Conservation (phyloP, 2,888 invertebrate genomes). For the Acleris emargana region DNA sequence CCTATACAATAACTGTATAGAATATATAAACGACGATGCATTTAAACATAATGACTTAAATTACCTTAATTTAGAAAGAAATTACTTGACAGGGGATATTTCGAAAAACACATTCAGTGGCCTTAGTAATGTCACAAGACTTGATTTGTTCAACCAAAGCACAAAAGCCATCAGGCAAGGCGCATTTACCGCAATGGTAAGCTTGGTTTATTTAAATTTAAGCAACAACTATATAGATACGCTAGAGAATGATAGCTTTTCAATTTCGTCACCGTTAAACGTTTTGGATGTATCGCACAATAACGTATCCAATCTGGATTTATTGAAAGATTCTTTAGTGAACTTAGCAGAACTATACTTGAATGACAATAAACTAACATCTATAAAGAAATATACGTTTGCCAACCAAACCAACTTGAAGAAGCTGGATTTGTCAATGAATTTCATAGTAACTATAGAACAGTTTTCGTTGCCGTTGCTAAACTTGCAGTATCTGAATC, state of each 20-base stretch:
- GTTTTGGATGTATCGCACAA: conserved; percentile 66
- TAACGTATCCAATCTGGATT: conserved; percentile 52
- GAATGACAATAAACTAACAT: conserved; percentile 56
- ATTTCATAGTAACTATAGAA: conserved; percentile 58
- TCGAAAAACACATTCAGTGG: conserved; percentile 58
- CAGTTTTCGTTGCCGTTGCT: conserved; percentile 58
- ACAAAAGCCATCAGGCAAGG: conserved; percentile 51
- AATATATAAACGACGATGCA: conserved; percentile 54
- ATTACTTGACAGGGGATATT: conserved; percentile 58
- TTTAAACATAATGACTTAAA: conserved; percentile 56
- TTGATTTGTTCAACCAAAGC: conserved; percentile 60
- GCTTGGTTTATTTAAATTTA: conserved; percentile 57
- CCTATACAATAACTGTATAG: conserved; percentile 59
- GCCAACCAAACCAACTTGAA: conserved; percentile 52
- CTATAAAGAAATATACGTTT: conserved; percentile 52
- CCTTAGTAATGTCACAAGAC: conserved; percentile 48
- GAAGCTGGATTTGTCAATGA: conserved; percentile 63
- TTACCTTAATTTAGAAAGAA: conserved; percentile 60
- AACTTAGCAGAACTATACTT: conserved; percentile 61
- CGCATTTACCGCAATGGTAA: conserved; percentile 54
- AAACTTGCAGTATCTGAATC: conserved; percentile 63
- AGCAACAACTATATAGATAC: conserved; percentile 57
- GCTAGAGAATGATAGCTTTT: conserved; percentile 57
- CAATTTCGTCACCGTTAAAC: conserved; percentile 44
- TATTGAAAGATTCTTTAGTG: conserved; percentile 51